Evolutionary conservation across 2,797 vertebrate species (phyloP).

Genomic region (Aselliscus stoliczkanus): DNA sequence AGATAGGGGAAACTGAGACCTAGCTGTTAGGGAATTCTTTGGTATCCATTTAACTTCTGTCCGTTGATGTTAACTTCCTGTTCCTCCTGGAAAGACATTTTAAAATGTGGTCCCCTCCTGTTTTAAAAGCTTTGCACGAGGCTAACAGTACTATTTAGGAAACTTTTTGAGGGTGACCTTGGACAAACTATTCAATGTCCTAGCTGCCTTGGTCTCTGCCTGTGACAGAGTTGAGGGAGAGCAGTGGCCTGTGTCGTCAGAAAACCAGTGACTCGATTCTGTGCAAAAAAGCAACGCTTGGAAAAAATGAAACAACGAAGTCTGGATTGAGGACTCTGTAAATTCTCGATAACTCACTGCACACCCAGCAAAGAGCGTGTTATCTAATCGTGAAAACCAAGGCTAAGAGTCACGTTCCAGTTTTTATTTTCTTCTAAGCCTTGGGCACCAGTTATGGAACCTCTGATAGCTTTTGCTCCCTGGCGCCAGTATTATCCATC

Average conservation of each 20-base stretch:
- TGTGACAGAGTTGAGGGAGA: background rate
- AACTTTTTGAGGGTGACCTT: conserved; percentile 24
- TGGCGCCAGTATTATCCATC: background rate
- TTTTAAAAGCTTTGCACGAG: background rate
- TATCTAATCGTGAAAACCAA: background rate
- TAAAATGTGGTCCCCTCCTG: background rate
- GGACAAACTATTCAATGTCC: background rate
- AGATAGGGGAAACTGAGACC: background rate
- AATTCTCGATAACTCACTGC: background rate
- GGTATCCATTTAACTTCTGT: background rate
- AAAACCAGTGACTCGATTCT: background rate
- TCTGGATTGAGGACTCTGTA: background rate
- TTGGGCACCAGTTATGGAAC: background rate
- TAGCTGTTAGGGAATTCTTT: background rate
- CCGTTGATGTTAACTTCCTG: background rate
- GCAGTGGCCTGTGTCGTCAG: background rate
- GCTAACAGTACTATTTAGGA: background rate
- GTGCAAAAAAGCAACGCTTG: background rate
- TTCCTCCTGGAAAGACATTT: background rate
- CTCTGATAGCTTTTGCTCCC: background rate
- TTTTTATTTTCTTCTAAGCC: conserved; percentile 12
- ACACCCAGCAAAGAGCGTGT: background rate
- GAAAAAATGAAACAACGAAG: background rate
- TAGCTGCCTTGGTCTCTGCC: background rate
- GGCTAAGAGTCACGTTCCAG: background rate